phyloP scores from a whole-genome alignment of 2,888 invertebrate genomes.

The Cheilosia scutellata region DNA sequence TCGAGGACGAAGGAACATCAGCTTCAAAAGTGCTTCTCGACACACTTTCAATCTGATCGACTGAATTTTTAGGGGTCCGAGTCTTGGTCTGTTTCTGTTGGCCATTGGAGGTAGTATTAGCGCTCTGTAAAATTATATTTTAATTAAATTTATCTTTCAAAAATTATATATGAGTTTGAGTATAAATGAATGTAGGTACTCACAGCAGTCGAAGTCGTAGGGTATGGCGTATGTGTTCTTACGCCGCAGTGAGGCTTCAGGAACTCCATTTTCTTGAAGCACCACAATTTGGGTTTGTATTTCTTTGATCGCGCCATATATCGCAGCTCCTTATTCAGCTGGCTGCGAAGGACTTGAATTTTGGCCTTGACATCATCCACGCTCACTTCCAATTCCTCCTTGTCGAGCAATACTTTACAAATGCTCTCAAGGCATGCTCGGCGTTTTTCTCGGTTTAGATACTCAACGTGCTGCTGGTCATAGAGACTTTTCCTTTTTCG shows the following conservation, averaged over 20 bases:
- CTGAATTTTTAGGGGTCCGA: background rate
- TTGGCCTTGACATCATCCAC: slow-evolving; percentile 53
- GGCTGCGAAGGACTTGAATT: slow-evolving; percentile 61
- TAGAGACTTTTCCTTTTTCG: slow-evolving; percentile 55
- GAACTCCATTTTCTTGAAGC: slow-evolving; percentile 71
- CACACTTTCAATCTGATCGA: slow-evolving; percentile 43
- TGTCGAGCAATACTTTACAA: slow-evolving; percentile 46
- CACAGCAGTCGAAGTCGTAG: slow-evolving; percentile 13
- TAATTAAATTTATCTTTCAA: background rate
- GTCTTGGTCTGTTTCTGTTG: background rate
- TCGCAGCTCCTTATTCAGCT: slow-evolving; percentile 65
- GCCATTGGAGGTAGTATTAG: slow-evolving; percentile 5
- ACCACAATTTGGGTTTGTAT: slow-evolving; percentile 66
- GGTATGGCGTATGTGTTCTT: slow-evolving; percentile 22
- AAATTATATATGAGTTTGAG: background rate
- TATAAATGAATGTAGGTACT: slow-evolving; percentile 11
- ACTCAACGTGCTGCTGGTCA: slow-evolving; percentile 51
- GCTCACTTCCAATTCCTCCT: slow-evolving; percentile 37
- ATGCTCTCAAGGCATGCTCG: slow-evolving; percentile 39
- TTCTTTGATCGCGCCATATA: slow-evolving; percentile 54
- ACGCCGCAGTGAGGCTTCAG: slow-evolving; percentile 45
- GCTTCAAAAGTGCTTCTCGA: slow-evolving; percentile 58
- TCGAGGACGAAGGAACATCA: slow-evolving; percentile 46
- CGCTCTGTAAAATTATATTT: slow-evolving; percentile 17
- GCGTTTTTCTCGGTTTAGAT: slow-evolving; percentile 55